Conservation (phyloP, 2,113 vertebrate genomes). For the Dipodomys stephensi region DNA sequence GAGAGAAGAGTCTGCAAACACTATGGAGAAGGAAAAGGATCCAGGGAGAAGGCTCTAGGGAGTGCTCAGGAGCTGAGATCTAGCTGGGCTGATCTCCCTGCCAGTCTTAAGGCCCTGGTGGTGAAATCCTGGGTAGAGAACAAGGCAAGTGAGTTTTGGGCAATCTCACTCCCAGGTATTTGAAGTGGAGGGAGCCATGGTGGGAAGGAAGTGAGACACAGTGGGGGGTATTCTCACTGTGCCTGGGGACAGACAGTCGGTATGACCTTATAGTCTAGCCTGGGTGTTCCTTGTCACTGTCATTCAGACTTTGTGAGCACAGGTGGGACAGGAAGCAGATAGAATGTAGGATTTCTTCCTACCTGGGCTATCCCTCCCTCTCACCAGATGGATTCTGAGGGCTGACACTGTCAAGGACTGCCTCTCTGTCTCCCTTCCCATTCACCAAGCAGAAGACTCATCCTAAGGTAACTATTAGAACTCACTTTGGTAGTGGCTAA, state of each 20-base stretch:
- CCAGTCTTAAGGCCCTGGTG: background rate
- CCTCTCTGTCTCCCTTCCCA: background rate
- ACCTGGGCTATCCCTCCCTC: background rate
- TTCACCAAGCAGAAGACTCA: rapidly evolving
- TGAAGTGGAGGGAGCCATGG: background rate
- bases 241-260: background rate
- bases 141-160: background rate
- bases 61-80: background rate
- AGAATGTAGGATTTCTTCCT: background rate
- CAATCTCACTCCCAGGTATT: background rate
- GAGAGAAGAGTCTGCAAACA: background rate
- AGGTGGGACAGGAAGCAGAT: background rate
- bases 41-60: background rate
- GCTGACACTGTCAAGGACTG: background rate
- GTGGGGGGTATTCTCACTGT: background rate
- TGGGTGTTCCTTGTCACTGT: rapidly evolving
- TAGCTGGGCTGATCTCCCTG: background rate
- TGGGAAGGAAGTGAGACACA: background rate
- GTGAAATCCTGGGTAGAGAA: background rate
- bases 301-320: background rate
- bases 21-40: no score
- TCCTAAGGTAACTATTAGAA: background rate
- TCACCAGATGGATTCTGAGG: background rate
- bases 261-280: background rate
- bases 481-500: background rate